A percentile compares a stretch with the other conserved stretches of the same genome.
Evolutionary conservation across 2,113 vertebrate species (phyloP).

Genomic region (Crypturellus undulatus): DNA sequence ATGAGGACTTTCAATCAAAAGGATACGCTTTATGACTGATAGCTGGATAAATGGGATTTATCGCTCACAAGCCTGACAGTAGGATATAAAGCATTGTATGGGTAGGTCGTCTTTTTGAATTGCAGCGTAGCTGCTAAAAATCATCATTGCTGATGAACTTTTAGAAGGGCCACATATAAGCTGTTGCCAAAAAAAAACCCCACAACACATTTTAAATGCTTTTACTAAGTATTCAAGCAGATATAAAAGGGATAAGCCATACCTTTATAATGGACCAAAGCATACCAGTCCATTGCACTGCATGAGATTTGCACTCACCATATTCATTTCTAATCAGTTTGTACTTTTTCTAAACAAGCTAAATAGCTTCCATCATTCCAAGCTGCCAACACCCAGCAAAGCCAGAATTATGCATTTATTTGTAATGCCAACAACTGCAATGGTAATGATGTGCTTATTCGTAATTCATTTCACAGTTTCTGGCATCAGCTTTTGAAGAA

Average conservation of each 20-base stretch:
- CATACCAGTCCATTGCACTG: neutral
- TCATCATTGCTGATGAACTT: neutral
- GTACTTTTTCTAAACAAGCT: neutral
- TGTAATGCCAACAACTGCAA: neutral
- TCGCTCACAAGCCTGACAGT: neutral
- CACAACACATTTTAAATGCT: neutral
- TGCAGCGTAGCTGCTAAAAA: neutral
- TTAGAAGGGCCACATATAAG: neutral
- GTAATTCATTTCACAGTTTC: fast-evolving
- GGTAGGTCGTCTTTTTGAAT: neutral
- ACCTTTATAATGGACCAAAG: neutral
- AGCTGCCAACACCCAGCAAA: neutral
- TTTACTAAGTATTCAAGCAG: neutral
- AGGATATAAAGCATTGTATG: neutral
- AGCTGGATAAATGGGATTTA: neutral
- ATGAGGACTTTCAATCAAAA: neutral
- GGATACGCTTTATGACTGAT: neutral
- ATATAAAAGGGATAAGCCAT: neutral
- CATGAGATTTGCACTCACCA: neutral
- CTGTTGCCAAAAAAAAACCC: neutral
- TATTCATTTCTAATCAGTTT: neutral
- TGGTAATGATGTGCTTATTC: neutral
- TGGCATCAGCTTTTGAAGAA: neutral
- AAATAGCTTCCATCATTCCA: neutral
- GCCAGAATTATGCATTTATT: neutral